Conservation (phyloP, 2,113 vertebrate genomes). For the Phoenicopterus ruber region DNA sequence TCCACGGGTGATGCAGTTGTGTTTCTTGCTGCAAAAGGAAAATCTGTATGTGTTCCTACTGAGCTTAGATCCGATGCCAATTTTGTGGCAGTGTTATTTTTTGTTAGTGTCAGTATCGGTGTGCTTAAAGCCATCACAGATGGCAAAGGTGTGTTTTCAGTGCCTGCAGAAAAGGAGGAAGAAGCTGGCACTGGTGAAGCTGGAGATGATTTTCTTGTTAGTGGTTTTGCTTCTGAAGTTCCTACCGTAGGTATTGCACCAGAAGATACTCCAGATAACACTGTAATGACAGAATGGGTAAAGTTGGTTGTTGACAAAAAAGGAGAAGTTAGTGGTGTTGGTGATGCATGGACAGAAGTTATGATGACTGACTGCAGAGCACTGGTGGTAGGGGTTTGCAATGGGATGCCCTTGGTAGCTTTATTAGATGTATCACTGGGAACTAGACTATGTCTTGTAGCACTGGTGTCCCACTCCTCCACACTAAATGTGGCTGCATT, state of each 20-base stretch:
- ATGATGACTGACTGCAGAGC: constrained; percentile 52
- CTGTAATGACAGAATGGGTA: constrained; percentile 76
- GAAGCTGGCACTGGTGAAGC: constrained; percentile 66
- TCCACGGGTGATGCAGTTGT: constrained; percentile 46
- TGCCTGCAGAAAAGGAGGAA: constrained; percentile 76
- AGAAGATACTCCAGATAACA: constrained; percentile 65
- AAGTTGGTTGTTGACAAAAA: constrained; percentile 58
- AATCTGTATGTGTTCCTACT: constrained; percentile 64
- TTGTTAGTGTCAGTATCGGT: constrained; percentile 40
- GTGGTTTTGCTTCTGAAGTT: constrained; percentile 58
- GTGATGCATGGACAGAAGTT: constrained; percentile 63
- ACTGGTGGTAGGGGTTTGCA: constrained; percentile 42
- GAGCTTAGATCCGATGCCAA: constrained; percentile 4
- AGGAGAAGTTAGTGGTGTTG: constrained; percentile 22
- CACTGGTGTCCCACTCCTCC: constrained; percentile 1
- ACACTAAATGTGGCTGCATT: not conserved
- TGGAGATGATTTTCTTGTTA: constrained; percentile 72
- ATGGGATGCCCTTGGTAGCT: constrained; percentile 23
- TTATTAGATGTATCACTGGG: not conserved
- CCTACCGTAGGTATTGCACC: constrained; percentile 68
- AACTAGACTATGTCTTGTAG: not conserved
- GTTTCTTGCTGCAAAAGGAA: constrained; percentile 68
- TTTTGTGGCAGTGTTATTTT: constrained; percentile 70
- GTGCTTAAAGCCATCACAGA: constrained; percentile 69
- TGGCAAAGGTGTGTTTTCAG: constrained; percentile 68